Conservation (phyloP, 2,888 invertebrate genomes). For the Venustoraphidia nigricollis region DNA sequence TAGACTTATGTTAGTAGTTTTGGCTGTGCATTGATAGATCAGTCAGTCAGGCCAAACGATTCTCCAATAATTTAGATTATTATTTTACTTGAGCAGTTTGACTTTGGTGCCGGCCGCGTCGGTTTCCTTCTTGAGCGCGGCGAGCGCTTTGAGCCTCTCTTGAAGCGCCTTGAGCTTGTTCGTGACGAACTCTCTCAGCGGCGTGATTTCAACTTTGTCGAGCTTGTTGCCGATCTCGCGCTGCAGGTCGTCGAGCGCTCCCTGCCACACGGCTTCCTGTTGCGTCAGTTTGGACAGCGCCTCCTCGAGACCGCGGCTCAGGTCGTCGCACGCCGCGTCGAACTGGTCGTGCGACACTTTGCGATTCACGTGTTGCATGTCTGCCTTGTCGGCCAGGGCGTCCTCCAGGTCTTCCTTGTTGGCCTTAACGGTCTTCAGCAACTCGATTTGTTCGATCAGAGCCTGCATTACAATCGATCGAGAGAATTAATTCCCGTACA, state of each 20-base stretch:
- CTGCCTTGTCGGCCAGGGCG: constrained; percentile 59
- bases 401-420: constrained; percentile 56
- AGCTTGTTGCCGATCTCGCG: constrained; percentile 48
- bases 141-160: constrained; percentile 42
- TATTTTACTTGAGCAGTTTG: constrained; percentile 42
- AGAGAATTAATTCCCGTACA: background rate
- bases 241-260: constrained; percentile 50
- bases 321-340: constrained; percentile 49
- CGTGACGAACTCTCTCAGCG: constrained; percentile 47
- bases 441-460: constrained; percentile 46
- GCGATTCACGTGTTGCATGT: constrained; percentile 46
- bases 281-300: constrained; percentile 41
- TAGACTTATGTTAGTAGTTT: too few relatives aligned
- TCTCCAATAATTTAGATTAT: too few relatives aligned
- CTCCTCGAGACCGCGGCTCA: constrained; percentile 46
- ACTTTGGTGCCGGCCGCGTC: constrained; percentile 60
- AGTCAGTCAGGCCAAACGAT: too few relatives aligned
- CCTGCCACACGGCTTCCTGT: constrained; percentile 49
- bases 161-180: constrained; percentile 41
- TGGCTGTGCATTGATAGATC: too few relatives aligned
- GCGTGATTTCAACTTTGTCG: constrained; percentile 46
- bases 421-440: constrained; percentile 48
- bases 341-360: constrained; percentile 62
- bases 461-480: constrained; percentile 27
- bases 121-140: constrained; percentile 39